Evolutionary conservation across 2,888 invertebrate species (phyloP), one percentile per base, ranked within the genome.

Genomic region (Nemoura dubitans): DNA sequence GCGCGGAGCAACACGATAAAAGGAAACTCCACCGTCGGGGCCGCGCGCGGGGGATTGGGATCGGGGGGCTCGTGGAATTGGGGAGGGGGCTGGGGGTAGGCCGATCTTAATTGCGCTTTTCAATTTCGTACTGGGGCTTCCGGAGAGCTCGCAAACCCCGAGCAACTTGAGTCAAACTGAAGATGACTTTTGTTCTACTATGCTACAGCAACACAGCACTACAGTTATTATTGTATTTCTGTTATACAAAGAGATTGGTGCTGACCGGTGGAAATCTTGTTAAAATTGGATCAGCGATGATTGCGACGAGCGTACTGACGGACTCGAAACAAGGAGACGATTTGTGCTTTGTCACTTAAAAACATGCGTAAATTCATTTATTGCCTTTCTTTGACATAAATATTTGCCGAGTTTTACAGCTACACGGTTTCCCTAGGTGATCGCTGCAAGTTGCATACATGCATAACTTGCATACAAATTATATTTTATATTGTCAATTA

Each of bases 21-120:
- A 36, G 36, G 82, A 82, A 82, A 82, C 82, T 82, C 82, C 82
- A n/a, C 26, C 82, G 82, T 36, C 6, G 82, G 82, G 82, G 43
- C 27, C 80, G 27, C 80, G 80, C 80, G 81, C 59, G 85, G 59
- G 28, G 85, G 59, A 7, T 59, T 21, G 85, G 27, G n/a, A n/a
- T 42, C 76, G 85, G 36, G 16, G n/a, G n/a, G 36, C 21, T 6
- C 21, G 30, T 36, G 2, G 21, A 36, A 16, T n/a, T n/a, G 27
- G 84, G 27, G 85, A 42, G 85, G n/a, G 76, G 76, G 76, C n/a
- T n/a, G n/a, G 26, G 28, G 59, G 59, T 6, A 25, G 85, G 36
- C 25, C 25, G 85, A 26, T 86, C 88, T 87, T 88, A 88, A 88
- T 88, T 88, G 88, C 86, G 88, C 88, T 88, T 88, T 88, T 88